Conservation (phyloP, 2,797 vertebrate species). For the Phoeniculus purpureus region DNA sequence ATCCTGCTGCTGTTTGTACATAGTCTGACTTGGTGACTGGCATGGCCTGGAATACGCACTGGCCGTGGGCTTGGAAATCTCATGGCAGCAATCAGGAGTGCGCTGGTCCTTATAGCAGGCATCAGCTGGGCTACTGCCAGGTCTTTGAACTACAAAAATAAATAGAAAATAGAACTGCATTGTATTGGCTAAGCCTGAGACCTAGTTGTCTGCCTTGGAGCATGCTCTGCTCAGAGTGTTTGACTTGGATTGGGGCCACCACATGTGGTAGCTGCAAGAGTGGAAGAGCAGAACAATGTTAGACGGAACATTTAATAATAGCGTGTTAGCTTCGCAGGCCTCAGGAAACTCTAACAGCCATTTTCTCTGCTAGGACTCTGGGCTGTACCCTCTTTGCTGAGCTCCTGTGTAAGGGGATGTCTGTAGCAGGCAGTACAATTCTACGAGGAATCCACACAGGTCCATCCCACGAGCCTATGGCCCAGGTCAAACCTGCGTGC, state of each 20-base stretch:
- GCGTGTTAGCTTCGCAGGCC: conserved; percentile 67
- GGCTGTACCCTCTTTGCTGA: conserved; percentile 6
- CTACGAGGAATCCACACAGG: background rate
- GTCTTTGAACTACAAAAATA: conserved; percentile 94
- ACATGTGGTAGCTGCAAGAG: conserved; percentile 89
- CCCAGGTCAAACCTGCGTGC: background rate
- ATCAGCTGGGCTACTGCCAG: conserved; percentile 84
- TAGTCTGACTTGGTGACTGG: conserved; percentile 82
- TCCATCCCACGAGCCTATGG: background rate
- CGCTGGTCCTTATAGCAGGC: conserved; percentile 83
- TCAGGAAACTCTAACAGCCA: conserved; percentile 65
- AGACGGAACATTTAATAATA: conserved; percentile 84
- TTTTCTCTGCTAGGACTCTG: conserved; percentile 50
- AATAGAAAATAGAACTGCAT: conserved; percentile 87
- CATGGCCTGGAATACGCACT: conserved; percentile 67
- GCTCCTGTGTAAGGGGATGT: conserved; percentile 26
- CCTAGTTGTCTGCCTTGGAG: conserved; percentile 86
- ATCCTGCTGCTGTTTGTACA: conserved; percentile 56
- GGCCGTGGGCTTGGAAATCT: conserved; percentile 80
- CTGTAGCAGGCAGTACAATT: background rate
- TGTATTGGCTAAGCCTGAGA: conserved; percentile 83
- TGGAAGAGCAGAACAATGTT: conserved; percentile 79
- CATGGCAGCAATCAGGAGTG: conserved; percentile 81
- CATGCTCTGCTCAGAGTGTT: conserved; percentile 88
- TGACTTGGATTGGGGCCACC: conserved; percentile 88